Percentiles rank a stretch among this genome's conserved stretches.
phyloP scores from a whole-genome alignment of 2,113 vertebrate species.

The Indicator maculatus region DNA sequence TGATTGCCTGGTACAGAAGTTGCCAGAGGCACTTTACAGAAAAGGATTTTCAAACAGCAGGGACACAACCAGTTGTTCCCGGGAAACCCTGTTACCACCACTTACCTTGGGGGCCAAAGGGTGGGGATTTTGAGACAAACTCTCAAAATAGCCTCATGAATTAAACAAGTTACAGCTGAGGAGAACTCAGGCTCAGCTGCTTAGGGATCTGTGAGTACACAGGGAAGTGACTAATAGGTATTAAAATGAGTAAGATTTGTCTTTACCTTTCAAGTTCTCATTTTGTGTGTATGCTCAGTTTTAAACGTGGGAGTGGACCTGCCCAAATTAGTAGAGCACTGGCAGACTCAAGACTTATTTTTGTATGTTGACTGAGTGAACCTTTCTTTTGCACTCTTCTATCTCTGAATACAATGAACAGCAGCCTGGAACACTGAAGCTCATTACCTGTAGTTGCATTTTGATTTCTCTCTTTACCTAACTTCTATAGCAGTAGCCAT shows the following conservation, averaged over 20 bases:
- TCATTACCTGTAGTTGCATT: neutral
- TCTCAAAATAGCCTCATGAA: neutral
- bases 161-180: constrained; percentile 42
- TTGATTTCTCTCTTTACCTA: neutral
- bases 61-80: accelerated
- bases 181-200: neutral
- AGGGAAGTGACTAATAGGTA: neutral
- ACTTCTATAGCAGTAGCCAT: neutral
- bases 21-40: neutral
- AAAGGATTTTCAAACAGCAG: neutral
- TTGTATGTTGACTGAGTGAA: neutral
- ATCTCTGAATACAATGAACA: neutral
- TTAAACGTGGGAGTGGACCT: neutral
- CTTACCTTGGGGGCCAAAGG: neutral
- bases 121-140: neutral
- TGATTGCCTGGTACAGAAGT: neutral
- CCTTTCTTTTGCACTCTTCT: neutral
- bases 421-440: neutral
- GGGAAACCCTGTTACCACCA: neutral
- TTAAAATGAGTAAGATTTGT: neutral
- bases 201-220: neutral
- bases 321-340: neutral
- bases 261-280: neutral
- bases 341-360: neutral
- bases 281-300: neutral